Evolutionary conservation across 2,888 invertebrate genomes (phyloP).

Genomic region (Euphydryas editha): DNA sequence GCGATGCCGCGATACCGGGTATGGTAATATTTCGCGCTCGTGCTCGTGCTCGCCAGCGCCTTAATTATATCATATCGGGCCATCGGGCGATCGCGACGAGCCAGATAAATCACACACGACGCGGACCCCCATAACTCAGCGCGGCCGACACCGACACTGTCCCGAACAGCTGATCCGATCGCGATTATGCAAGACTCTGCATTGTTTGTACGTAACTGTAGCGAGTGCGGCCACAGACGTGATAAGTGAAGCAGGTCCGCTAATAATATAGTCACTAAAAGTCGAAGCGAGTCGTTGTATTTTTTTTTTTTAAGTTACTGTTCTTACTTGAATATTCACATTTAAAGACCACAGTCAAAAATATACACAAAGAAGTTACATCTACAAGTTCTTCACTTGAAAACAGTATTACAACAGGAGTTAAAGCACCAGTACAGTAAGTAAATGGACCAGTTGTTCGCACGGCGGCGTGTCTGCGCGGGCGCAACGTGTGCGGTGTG

Average conservation of each 20-base stretch:
- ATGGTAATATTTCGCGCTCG: slow-evolving; percentile 78
- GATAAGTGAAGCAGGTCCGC: background rate
- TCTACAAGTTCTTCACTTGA: no score
- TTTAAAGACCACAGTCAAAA: no score
- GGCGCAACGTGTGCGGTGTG: slow-evolving; percentile 21
- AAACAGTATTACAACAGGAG: background rate
- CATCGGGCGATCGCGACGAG: slow-evolving; percentile 32
- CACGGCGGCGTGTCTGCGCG: slow-evolving; percentile 14
- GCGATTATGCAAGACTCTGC: slow-evolving; percentile 35
- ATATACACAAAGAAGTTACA: no score
- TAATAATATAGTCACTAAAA: background rate
- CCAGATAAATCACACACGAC: slow-evolving; percentile 46
- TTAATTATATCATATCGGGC: slow-evolving; percentile 74
- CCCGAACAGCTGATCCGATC: slow-evolving; percentile 29
- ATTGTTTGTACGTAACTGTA: slow-evolving; percentile 17
- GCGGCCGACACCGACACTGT: slow-evolving; percentile 30
- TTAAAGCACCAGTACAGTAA: background rate
- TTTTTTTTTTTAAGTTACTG: background rate
- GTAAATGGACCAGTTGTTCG: slow-evolving; percentile 7
- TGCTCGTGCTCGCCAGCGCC: slow-evolving; percentile 55
- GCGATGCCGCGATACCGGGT: slow-evolving; percentile 54
- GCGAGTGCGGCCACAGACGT: background rate
- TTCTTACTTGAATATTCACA: background rate
- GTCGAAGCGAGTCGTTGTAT: background rate
- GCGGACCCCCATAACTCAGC: slow-evolving; percentile 40